Percentiles rank a stretch among this genome's conserved stretches.
These are phyloP conservation scores for Steatocranus sp. DNA, from an alignment of 2,797 vertebrate species.

Conservation along the genomic window DNA sequence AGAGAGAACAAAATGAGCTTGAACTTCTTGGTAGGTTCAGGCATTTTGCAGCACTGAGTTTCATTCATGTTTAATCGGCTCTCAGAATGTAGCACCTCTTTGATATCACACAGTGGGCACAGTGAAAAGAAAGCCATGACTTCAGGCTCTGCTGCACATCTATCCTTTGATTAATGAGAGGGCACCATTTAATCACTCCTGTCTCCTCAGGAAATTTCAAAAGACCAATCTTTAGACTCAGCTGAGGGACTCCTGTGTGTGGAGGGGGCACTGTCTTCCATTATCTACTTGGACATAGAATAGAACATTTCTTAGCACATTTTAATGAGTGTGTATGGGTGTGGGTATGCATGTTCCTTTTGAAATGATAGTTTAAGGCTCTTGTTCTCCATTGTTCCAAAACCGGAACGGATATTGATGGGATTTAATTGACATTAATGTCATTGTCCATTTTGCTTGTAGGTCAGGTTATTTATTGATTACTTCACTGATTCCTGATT, in stretches of 20 bases:
- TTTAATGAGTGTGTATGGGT: neutral
- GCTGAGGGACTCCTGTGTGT: neutral
- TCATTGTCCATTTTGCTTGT: neutral
- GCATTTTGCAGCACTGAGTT: neutral
- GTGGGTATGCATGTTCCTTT: neutral
- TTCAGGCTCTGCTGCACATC: neutral
- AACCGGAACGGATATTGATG: neutral
- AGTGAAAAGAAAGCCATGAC: neutral
- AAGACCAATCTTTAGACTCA: neutral
- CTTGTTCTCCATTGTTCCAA: neutral
- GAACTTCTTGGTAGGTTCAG: neutral
- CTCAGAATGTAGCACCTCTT: neutral
- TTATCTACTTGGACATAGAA: neutral
- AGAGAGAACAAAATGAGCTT: neutral
- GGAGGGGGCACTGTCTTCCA: neutral
- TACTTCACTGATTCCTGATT: neutral
- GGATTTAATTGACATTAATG: neutral
- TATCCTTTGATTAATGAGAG: conserved; percentile 10
- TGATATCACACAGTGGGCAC: conserved; percentile 3
- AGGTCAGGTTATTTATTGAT: neutral
- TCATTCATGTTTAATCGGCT: conserved; percentile 26
- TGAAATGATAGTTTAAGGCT: neutral
- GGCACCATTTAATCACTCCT: neutral
- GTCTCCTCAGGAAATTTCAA: neutral
- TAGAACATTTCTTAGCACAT: neutral